These are phyloP conservation scores for Drosophila bifasciata DNA, from an alignment of 1,140 invertebrate genomes.

Conservation along the genomic window DNA sequence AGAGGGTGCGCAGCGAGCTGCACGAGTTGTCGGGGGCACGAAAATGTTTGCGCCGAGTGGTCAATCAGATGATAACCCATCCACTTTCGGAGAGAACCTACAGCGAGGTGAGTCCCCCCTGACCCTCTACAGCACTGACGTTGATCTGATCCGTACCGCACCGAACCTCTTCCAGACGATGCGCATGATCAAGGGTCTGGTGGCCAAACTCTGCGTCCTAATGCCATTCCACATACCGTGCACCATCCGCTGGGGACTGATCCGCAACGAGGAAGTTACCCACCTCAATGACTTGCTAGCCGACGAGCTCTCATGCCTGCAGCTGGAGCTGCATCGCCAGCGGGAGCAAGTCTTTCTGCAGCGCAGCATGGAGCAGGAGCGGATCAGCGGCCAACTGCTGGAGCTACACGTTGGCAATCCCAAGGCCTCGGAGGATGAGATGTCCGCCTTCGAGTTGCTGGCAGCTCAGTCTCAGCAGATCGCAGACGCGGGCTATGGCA, in stretches of 20 bases:
- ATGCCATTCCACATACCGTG: conserved; percentile 3
- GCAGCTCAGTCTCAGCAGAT: neutral
- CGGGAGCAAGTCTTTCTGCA: neutral
- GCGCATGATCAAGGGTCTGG: neutral
- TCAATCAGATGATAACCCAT: neutral
- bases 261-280: neutral
- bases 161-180: neutral
- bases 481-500: neutral
- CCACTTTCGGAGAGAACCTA: neutral
- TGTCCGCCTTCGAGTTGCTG: too few relatives aligned
- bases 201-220: neutral
- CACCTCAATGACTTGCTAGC: neutral
- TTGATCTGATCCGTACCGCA: neutral
- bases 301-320: neutral
- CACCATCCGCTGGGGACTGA: neutral
- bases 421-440: too few relatives aligned
- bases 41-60: neutral
- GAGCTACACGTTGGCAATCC: neutral
- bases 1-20: neutral
- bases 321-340: neutral
- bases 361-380: neutral
- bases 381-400: neutral
- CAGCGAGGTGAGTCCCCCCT: neutral
- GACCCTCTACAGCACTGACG: neutral
- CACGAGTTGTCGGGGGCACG: neutral